Evolutionary conservation across 2,797 vertebrate species (phyloP), one percentile per base, ranked within the genome.

Genomic region (Gobio occitaniae): DNA sequence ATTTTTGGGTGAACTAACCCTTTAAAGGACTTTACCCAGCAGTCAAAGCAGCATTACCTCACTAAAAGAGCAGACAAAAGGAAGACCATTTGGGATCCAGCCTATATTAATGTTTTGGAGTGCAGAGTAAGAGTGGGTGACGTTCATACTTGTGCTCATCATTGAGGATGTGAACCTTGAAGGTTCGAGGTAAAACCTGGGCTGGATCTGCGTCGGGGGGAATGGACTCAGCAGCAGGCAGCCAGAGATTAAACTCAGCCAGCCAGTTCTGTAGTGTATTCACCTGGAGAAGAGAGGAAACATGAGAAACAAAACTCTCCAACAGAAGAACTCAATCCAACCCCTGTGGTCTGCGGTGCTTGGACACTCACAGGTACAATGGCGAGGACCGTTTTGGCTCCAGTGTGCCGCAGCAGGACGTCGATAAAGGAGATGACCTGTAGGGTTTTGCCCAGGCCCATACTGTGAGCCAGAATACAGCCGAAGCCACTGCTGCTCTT

Each of bases 231-330:
- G 96, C 95, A 52, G 97, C 89, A 7, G 98, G 98, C 41, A 99
- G 96, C 98, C 98, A 99, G 90, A 98, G 95, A 91, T 99, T 99
- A 90, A 99, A 99, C 91, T 99, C 98, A 25, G 98, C 96, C 90
- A 99, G 90, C 98, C 98, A 99, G 91, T 99, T 99, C 87, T 99
- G 98, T 88, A 99, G 96, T 0, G 98, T 99, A 93, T 99, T 99
- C 89, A 99, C 98, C 98, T 99, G 90, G n/a, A 82, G 44, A 76
- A 2, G 29, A 59, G 36, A 71, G 68, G 3, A 21, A 11, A 48
- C 25, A 36, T 70, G 21, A 81, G 79, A 41, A n/a, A 25, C 56
- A 29, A 4, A 47, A 19, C 9, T 17, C 61, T 77, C 32, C 10
- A 59, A 63, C 13, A 21, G 6, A 54, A 48, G 2, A 2, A 19